Percentiles rank a stretch among this genome's conserved stretches.
Conservation (phyloP, 2,888 invertebrate genomes). For the Ophion ventricosus region DNA sequence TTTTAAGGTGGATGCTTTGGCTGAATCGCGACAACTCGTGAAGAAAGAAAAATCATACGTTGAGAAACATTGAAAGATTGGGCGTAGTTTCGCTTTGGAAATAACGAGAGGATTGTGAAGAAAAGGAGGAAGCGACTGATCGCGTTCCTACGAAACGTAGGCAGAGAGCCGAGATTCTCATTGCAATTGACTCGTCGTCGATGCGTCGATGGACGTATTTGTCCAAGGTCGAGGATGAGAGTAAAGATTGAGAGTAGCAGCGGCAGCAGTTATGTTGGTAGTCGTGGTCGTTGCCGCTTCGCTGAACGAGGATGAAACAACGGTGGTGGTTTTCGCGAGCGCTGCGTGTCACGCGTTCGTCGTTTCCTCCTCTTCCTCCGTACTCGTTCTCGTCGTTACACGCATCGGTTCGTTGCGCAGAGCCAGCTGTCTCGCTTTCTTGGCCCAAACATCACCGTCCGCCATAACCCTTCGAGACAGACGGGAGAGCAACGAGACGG, state of each 20-base stretch:
- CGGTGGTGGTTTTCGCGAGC: constrained; percentile 50
- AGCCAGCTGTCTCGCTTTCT: constrained; percentile 78
- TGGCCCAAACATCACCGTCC: constrained; percentile 79
- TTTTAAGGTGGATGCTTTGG: no score
- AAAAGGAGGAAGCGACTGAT: no score
- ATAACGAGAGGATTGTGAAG: no score
- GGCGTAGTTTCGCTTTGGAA: no score
- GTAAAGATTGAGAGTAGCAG: no score
- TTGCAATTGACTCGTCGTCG: no score
- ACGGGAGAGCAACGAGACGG: background rate
- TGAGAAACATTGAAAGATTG: no score
- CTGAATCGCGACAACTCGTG: no score
- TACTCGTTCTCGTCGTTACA: constrained; percentile 61
- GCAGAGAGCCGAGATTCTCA: no score
- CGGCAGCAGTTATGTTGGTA: background rate
- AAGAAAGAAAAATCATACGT: no score
- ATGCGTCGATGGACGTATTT: background rate
- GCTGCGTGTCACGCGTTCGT: constrained; percentile 78
- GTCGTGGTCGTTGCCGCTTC: no score
- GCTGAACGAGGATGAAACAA: constrained; percentile 62
- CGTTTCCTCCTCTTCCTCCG: constrained; percentile 73
- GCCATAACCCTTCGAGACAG: constrained; percentile 76
- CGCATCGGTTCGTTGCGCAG: constrained; percentile 70
- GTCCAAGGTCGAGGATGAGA: background rate
- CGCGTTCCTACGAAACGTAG: no score